These are phyloP conservation scores for Equus quagga DNA, from an alignment of 2,113 vertebrate genomes.

Conservation along the genomic window DNA sequence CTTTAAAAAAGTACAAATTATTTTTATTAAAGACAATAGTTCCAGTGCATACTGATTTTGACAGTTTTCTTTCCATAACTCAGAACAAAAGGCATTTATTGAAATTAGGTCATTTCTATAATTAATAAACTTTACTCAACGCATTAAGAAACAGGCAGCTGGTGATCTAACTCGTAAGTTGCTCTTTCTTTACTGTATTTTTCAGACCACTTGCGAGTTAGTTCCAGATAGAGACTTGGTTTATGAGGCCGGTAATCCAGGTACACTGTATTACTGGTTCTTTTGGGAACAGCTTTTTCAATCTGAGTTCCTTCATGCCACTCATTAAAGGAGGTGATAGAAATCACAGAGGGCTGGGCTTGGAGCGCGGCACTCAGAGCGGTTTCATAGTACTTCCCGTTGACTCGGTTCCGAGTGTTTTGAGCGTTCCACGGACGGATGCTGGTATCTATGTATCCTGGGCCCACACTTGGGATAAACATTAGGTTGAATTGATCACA, in stretches of 20 bases:
- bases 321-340: conserved; percentile 98
- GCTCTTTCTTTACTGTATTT: conserved; percentile 92
- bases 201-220: conserved; percentile 96
- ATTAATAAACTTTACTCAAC: conserved; percentile 6
- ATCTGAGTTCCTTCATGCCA: conserved; percentile 99
- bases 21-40: conserved; percentile 69
- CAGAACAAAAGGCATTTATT: conserved; percentile 44
- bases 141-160: conserved; percentile 34
- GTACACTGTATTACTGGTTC: conserved; percentile 88
- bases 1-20: conserved; percentile 50
- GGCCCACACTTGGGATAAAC: conserved; percentile 98
- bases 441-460: conserved; percentile 97
- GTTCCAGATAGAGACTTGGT: conserved; percentile 94
- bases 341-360: conserved; percentile 92
- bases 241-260: conserved; percentile 96
- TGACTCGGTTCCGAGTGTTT: conserved; percentile 96
- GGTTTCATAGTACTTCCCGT: conserved; percentile 97
- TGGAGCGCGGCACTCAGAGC: conserved; percentile 92
- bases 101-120: not conserved
- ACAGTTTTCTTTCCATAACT: conserved; percentile 6
- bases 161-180: conserved; percentile 83
- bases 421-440: conserved; percentile 97
- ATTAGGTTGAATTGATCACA: conserved; percentile 94
- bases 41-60: conserved; percentile 75
- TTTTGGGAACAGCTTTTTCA: conserved; percentile 96